Percentiles rank a stretch among this genome's conserved stretches.
Evolutionary conservation across 2,888 invertebrate species (phyloP).

Genomic region (Hoplodrina blanda): DNA sequence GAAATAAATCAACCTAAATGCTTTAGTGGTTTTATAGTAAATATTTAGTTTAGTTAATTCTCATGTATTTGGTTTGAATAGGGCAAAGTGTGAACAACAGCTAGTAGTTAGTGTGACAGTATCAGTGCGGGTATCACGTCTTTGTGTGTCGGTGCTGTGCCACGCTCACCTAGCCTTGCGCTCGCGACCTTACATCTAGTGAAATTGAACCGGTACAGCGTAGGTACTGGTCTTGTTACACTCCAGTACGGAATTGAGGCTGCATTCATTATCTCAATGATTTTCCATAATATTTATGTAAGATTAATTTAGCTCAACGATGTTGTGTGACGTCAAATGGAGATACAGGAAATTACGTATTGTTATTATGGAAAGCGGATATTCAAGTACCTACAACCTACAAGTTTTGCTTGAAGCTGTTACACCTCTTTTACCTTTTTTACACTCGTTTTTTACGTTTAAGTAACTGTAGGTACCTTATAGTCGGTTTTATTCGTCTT

Average conservation of each 20-base stretch:
- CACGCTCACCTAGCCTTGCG: constrained; percentile 87
- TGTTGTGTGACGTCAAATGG: constrained; percentile 37
- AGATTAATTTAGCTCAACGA: constrained; percentile 50
- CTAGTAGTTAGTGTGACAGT: constrained; percentile 5
- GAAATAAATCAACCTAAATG: too few relatives aligned
- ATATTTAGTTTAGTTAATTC: neutral
- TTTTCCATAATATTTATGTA: constrained; percentile 59
- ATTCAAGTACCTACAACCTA: too few relatives aligned
- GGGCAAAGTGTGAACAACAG: constrained; percentile 15
- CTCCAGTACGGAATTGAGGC: constrained; percentile 71
- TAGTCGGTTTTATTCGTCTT: too few relatives aligned
- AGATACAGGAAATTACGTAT: constrained; percentile 59
- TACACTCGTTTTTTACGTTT: neutral
- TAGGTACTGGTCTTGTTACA: constrained; percentile 70
- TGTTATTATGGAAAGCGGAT: constrained; percentile 57
- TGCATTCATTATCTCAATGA: constrained; percentile 68
- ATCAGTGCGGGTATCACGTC: constrained; percentile 25
- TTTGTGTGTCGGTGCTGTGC: constrained; percentile 51
- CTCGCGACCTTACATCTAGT: constrained; percentile 86
- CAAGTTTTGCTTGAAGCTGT: constrained; percentile 36
- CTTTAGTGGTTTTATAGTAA: neutral
- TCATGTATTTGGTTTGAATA: constrained; percentile 4
- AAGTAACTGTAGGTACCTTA: neutral
- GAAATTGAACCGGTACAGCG: constrained; percentile 85
- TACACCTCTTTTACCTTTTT: constrained; percentile 22